Evolutionary conservation across 2,113 vertebrate genomes (phyloP).

Genomic region (Ctenomys sociabilis): DNA sequence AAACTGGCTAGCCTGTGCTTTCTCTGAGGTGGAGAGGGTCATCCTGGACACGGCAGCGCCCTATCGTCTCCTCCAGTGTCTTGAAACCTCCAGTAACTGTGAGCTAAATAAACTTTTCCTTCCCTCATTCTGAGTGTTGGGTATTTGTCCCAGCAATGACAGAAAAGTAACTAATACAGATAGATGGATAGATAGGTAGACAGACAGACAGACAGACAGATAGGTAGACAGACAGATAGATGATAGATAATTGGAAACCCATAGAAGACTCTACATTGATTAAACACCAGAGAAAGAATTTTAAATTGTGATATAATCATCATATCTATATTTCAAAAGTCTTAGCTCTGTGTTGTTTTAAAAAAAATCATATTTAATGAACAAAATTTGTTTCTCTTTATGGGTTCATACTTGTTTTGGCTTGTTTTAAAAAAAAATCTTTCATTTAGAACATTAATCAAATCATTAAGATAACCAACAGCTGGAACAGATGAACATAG

Average conservation of each 20-base stretch:
- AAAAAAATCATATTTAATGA: background rate
- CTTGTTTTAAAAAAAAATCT: constrained; percentile 4
- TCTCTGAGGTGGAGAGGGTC: too few relatives aligned
- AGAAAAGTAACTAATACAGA: too few relatives aligned
- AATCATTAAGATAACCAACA: constrained; percentile 29
- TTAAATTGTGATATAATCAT: background rate
- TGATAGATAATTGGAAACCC: background rate
- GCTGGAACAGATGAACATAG: background rate
- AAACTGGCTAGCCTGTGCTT: too few relatives aligned
- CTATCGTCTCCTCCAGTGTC: too few relatives aligned
- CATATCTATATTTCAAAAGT: background rate
- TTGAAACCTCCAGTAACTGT: too few relatives aligned
- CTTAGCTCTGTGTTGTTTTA: background rate
- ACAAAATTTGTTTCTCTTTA: background rate
- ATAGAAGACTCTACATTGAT: background rate
- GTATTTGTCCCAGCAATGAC: too few relatives aligned
- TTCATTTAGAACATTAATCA: constrained; percentile 28
- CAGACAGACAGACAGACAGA: too few relatives aligned
- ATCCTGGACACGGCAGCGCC: too few relatives aligned
- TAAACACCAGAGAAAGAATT: background rate
- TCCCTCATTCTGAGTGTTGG: too few relatives aligned
- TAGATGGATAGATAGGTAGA: too few relatives aligned
- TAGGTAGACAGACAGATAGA: too few relatives aligned
- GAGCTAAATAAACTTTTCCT: too few relatives aligned
- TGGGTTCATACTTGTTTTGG: background rate